Evolutionary conservation across 1,140 invertebrate genomes (phyloP).

Genomic region (Hermatobates lingyangjiaoensis): DNA sequence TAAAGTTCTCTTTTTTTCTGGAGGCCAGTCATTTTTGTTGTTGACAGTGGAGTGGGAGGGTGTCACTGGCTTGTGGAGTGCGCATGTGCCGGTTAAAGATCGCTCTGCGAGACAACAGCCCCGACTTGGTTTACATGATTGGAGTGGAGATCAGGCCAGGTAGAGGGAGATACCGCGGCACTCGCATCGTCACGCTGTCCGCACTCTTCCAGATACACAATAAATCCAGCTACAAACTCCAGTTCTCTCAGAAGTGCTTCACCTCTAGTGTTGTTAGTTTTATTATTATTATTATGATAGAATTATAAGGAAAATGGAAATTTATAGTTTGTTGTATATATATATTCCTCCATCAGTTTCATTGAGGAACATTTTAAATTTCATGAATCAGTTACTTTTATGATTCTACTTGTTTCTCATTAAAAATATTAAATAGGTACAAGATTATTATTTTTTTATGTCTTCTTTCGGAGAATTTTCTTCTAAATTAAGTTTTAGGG

Average conservation of each 20-base stretch:
- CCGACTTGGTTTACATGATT: conserved; percentile 50
- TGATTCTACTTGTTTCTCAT: too few relatives aligned
- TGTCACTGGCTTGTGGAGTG: conserved; percentile 58
- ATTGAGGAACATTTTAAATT: too few relatives aligned
- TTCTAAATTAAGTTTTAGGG: too few relatives aligned
- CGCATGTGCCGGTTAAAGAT: conserved; percentile 44
- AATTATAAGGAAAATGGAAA: too few relatives aligned
- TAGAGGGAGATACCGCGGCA: conserved; percentile 68
- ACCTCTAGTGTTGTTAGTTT: conserved; percentile 34
- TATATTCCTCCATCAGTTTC: too few relatives aligned
- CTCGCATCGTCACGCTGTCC: conserved; percentile 79
- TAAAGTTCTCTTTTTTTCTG: background rate
- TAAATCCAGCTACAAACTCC: conserved; percentile 56
- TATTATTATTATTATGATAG: too few relatives aligned
- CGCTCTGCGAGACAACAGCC: conserved; percentile 34
- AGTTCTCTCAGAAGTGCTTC: conserved; percentile 71
- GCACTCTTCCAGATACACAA: conserved; percentile 89
- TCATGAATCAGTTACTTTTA: too few relatives aligned
- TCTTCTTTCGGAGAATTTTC: too few relatives aligned
- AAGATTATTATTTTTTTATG: too few relatives aligned
- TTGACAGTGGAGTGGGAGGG: conserved; percentile 39
- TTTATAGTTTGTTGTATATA: too few relatives aligned
- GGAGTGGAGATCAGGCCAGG: conserved; percentile 78
- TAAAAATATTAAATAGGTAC: too few relatives aligned
- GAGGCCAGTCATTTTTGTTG: too few relatives aligned